Base-by-base conservation (phyloP, 1,140 invertebrate genomes). In the Hyles vespertilio region DNA sequence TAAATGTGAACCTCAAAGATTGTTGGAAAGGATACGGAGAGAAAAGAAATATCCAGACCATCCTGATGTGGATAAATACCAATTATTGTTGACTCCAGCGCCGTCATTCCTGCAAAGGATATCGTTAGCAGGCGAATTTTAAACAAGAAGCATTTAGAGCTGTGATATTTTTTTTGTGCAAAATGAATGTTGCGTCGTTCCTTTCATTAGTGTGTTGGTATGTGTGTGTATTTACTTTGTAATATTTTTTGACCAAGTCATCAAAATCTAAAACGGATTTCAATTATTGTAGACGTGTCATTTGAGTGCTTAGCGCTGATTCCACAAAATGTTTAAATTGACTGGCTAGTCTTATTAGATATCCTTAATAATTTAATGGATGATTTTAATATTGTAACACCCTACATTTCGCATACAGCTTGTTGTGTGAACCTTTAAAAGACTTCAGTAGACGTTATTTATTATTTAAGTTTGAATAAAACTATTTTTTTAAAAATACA, bases 21-120 rank as follows among this genome's bases (percentile, higher is more conserved):
- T 94, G 78, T 77, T 93, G 22, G 90, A 92, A 68, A 90, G 90
- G 62, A 91, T 94, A 63, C 84, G 91, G 8, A 90, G 79, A 64
- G 89, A 90, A 51, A 91, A 92, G 66, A 76, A 88, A 52, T 92
- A 93, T 75, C 89, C 92, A 22, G 76, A 82, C 32, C 88, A 89
- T 65, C 82, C 84, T 0, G 80, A 89, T 40, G 81, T 84, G 12
- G 89, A 92, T 69, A 90, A 90, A 69, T 93, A 92, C 77, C 85
- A 92, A n/a, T 69, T 92, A 5, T 70, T 95, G 33, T 89, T 91
- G 33, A 95, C 94, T 70, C 91, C 92, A 51, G 92, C 93, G 32
- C 93, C 93, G 58, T 91, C 93, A 48, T 95, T 94, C 77, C 81
- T 94, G 49, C 92, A 93, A 84, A 90, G 93, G 61, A 91, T 95